Percentiles rank a stretch among this genome's conserved stretches.
phyloP scores from a whole-genome alignment of 2,113 vertebrate species.

The Glareola pratincola region DNA sequence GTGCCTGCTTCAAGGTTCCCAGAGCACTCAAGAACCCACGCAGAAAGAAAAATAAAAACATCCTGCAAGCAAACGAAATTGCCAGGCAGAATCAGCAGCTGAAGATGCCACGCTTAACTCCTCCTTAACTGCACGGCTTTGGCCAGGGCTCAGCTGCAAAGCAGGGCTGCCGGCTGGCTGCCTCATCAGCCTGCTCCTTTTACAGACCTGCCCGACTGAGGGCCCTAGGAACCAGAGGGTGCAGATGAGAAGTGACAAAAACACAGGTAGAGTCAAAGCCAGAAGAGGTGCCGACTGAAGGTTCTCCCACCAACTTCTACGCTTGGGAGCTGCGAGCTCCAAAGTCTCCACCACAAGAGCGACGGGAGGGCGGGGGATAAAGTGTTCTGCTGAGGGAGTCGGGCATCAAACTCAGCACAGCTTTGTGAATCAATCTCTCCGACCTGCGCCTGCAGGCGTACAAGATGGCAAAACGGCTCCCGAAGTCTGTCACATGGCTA shows the following conservation, averaged over 20 bases:
- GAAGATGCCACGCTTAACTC: not conserved
- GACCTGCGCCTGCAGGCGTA: not conserved
- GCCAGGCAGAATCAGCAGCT: not conserved
- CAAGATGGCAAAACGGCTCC: not conserved
- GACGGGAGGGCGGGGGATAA: not conserved
- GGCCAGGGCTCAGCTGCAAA: not conserved
- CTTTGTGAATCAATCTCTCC: not conserved
- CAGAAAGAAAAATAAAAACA: not conserved
- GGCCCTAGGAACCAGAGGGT: not conserved
- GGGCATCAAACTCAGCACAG: not conserved
- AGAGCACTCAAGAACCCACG: not conserved
- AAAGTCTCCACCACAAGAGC: not conserved
- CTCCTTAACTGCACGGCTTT: not conserved
- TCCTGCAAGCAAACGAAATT: not conserved
- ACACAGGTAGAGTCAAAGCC: not conserved
- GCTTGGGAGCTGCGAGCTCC: not conserved
- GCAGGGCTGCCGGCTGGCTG: not conserved
- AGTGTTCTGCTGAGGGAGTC: not conserved
- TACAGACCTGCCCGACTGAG: not conserved
- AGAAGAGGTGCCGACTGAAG: not conserved
- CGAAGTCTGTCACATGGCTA: not conserved
- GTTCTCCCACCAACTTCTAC: not conserved
- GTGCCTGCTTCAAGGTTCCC: not conserved
- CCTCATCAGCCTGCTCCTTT: not conserved
- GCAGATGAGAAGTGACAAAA: not conserved